A percentile compares a stretch with the other conserved stretches of the same genome.
phyloP scores from a whole-genome alignment of 2,797 vertebrate genomes.

The Arrhamphus sclerolepis region DNA sequence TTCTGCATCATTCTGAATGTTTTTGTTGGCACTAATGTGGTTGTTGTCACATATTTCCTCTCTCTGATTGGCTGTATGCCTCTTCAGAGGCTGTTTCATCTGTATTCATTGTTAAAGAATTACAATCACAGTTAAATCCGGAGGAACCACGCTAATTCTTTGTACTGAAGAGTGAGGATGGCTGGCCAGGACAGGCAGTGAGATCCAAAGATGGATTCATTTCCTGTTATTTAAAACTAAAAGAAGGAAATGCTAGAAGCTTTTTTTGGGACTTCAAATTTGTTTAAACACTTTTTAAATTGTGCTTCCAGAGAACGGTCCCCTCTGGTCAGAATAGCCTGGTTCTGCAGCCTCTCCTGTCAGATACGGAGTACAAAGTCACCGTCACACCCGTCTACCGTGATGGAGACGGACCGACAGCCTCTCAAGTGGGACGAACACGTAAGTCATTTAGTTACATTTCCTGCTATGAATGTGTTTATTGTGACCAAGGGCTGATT shows the following conservation, averaged over 20 bases:
- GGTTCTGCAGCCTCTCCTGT: slow-evolving; percentile 87
- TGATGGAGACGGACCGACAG: slow-evolving; percentile 84
- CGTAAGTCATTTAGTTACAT: slow-evolving; percentile 74
- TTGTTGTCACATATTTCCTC: too few species aligned
- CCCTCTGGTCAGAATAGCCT: slow-evolving; percentile 83
- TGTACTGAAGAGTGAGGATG: too few species aligned
- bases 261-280: background rate
- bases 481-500: background rate
- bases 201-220: too few species aligned
- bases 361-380: slow-evolving; percentile 90
- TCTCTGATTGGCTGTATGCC: too few species aligned
- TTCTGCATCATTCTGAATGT: too few species aligned
- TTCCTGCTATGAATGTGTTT: background rate
- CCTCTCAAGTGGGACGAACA: slow-evolving; percentile 84
- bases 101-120: too few species aligned
- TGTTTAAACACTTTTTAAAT: background rate
- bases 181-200: too few species aligned
- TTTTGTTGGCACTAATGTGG: too few species aligned
- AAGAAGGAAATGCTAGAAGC: background rate
- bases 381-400: slow-evolving; percentile 86
- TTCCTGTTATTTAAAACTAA: too few species aligned
- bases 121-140: too few species aligned
- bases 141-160: too few species aligned
- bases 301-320: slow-evolving; percentile 82
- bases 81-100: too few species aligned